Evolutionary conservation across 2,888 invertebrate species (phyloP).

Genomic region (Caenorhabditis plicata): DNA sequence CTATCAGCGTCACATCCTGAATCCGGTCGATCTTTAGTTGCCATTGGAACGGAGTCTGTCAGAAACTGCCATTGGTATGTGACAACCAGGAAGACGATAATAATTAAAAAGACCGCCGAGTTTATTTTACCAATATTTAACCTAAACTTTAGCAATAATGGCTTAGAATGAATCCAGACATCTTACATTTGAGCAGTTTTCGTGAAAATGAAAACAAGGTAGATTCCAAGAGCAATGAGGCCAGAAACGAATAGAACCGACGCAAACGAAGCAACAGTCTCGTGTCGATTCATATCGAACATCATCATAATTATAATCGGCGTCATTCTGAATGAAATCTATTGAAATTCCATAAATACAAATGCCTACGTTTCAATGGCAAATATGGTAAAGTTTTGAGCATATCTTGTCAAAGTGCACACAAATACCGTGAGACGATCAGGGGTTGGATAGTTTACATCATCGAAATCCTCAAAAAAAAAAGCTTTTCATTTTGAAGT

Average conservation of each 20-base stretch:
- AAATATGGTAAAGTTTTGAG: conserved; percentile 23
- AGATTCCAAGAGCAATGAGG: conserved; percentile 11
- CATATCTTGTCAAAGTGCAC: conserved; percentile 28
- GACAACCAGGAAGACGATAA: conserved; percentile 9
- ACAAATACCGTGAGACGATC: conserved; percentile 25
- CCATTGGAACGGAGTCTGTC: too few species aligned
- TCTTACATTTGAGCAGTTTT: conserved; percentile 6
- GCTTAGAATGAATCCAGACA: neutral
- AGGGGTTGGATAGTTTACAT: conserved; percentile 21
- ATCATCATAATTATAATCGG: conserved; percentile 32
- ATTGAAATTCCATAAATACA: neutral
- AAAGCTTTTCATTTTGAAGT: neutral
- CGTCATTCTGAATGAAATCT: conserved; percentile 7
- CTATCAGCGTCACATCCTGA: too few species aligned
- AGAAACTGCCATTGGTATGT: conserved; percentile 28
- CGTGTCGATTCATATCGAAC: conserved; percentile 16
- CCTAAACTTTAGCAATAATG: neutral
- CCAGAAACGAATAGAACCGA: conserved; percentile 14
- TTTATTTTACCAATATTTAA: conserved; percentile 24
- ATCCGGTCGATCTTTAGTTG: too few species aligned
- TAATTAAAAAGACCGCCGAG: conserved; percentile 10
- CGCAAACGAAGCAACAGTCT: conserved; percentile 14
- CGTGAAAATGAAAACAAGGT: conserved; percentile 13
- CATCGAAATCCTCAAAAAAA: conserved; percentile 4
- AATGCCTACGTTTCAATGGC: conserved; percentile 14